Percentiles rank a stretch among this genome's conserved stretches.
These are phyloP conservation scores for Cervus canadensis DNA, from an alignment of 2,113 vertebrate species.

Conservation along the genomic window DNA sequence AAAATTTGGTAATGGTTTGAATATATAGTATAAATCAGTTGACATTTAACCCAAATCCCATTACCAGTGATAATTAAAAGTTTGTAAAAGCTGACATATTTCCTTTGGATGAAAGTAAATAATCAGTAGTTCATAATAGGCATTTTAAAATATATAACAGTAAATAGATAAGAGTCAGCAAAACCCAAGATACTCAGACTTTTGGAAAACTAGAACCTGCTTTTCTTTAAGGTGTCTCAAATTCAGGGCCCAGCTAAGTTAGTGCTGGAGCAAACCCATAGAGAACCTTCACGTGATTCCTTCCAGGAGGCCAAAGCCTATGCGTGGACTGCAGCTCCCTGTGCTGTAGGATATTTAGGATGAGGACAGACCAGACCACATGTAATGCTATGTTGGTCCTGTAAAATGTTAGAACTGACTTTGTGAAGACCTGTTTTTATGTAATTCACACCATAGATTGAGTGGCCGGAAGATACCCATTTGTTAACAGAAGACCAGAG, in stretches of 20 bases:
- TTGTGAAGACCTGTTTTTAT: conserved; percentile 16
- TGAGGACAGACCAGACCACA: background rate
- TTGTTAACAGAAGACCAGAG: background rate
- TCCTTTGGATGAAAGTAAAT: conserved; percentile 18
- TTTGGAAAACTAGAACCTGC: background rate
- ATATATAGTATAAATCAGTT: conserved; percentile 7
- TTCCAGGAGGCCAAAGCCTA: background rate
- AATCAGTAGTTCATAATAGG: background rate
- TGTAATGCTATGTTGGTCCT: background rate
- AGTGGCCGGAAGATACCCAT: background rate
- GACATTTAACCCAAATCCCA: background rate
- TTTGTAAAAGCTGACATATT: conserved; percentile 7
- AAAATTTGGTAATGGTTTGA: conserved; percentile 9
- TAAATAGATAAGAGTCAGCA: background rate
- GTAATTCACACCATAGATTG: background rate
- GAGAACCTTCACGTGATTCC: background rate
- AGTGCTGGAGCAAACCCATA: background rate
- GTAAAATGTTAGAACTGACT: background rate
- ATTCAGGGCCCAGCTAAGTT: background rate
- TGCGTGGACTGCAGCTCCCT: background rate
- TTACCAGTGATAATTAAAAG: background rate
- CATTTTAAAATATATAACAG: background rate
- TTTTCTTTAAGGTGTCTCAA: background rate
- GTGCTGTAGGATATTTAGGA: background rate
- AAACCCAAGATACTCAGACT: background rate